Percentiles rank a stretch among this genome's conserved stretches.
These are phyloP conservation scores for Aphelenchoides besseyi DNA, from an alignment of 1,140 invertebrate genomes.

Conservation along the genomic window DNA sequence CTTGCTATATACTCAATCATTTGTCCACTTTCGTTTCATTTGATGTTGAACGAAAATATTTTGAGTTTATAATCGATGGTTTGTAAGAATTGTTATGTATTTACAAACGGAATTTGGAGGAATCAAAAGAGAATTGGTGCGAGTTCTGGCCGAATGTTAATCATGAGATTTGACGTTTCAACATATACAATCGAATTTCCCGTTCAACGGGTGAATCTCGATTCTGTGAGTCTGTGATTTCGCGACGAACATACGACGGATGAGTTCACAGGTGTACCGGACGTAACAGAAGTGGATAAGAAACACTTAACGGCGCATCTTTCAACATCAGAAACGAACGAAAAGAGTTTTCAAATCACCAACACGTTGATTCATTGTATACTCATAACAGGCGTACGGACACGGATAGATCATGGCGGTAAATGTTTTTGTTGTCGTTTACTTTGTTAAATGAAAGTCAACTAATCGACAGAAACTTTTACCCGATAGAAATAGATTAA, in stretches of 20 bases:
- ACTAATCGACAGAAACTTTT: background rate
- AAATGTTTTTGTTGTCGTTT: background rate
- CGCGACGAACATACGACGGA: slow-evolving; percentile 11
- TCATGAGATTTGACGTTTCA: background rate
- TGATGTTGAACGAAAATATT: too few relatives aligned
- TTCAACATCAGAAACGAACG: slow-evolving; percentile 14
- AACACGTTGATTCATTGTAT: background rate
- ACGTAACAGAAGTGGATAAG: background rate
- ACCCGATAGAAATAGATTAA: background rate
- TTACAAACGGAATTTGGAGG: too few relatives aligned
- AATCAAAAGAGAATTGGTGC: too few relatives aligned
- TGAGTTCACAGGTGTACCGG: slow-evolving; percentile 9
- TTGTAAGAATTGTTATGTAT: too few relatives aligned
- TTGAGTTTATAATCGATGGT: too few relatives aligned
- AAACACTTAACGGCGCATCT: background rate
- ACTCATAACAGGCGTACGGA: background rate
- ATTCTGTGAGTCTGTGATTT: slow-evolving; percentile 14
- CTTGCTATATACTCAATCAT: too few relatives aligned
- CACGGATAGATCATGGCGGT: background rate
- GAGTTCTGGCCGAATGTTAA: too few relatives aligned
- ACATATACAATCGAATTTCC: slow-evolving; percentile 6
- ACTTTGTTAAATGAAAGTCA: background rate
- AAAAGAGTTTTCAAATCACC: background rate
- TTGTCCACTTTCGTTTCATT: too few relatives aligned
- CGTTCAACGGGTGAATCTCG: slow-evolving; percentile 17